phyloP scores from a whole-genome alignment of 2,888 invertebrate species.

The Corbicula japonica region DNA sequence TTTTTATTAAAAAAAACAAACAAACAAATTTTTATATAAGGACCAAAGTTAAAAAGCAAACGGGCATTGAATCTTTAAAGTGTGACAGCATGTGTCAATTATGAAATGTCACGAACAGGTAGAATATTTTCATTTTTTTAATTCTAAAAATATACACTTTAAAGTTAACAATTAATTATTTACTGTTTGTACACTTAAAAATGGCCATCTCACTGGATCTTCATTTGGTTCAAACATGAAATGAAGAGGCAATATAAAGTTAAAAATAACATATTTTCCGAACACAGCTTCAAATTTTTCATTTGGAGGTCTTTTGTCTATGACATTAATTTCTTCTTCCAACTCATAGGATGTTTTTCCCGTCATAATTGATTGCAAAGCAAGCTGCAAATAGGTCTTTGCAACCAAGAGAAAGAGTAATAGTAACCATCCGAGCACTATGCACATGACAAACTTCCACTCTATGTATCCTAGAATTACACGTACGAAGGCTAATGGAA shows the following conservation, averaged over 20 bases:
- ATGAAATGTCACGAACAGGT: no score
- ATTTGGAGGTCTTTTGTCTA: background rate
- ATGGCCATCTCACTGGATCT: constrained; percentile 28
- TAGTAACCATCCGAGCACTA: constrained; percentile 62
- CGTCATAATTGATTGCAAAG: background rate
- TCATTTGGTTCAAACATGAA: constrained; percentile 25
- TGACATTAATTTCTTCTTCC: background rate
- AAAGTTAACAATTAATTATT: no score
- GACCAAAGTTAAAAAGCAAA: no score
- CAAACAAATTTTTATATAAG: no score
- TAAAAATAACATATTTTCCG: constrained; percentile 14
- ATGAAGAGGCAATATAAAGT: constrained; percentile 26
- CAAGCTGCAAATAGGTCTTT: constrained; percentile 7
- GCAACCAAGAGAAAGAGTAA: constrained; percentile 18
- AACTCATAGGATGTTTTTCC: constrained; percentile 14
- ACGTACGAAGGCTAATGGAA: constrained; percentile 69
- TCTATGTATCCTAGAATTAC: constrained; percentile 66
- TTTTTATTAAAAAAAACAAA: no score
- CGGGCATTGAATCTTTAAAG: no score
- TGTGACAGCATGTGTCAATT: no score
- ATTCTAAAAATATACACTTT: no score
- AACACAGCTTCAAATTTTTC: constrained; percentile 24
- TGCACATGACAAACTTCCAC: constrained; percentile 52
- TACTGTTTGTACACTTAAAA: no score
- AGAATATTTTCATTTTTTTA: no score